Evolutionary conservation across 1,140 invertebrate genomes (phyloP).

Genomic region (Zaprionus gabonicus): DNA sequence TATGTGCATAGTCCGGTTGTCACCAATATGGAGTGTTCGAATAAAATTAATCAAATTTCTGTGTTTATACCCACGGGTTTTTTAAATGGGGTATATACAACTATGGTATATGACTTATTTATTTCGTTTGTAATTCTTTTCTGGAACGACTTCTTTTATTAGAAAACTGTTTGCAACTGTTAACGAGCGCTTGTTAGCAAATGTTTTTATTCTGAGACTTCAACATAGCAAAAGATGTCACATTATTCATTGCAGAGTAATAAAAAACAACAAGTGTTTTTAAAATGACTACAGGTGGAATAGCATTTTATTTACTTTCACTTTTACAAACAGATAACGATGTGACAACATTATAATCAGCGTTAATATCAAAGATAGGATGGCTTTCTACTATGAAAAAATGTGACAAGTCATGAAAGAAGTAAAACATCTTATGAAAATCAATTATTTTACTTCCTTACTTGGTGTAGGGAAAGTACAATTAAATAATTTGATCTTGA

Average conservation of each 20-base stretch:
- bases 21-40: neutral
- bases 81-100: neutral
- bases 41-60: conserved; percentile 7
- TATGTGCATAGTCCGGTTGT: neutral
- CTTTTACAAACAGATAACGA: neutral
- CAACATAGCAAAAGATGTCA: neutral
- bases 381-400: no score
- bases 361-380: neutral
- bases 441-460: no score
- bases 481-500: neutral
- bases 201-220: neutral
- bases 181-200: neutral
- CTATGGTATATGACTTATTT: no score
- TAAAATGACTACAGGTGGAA: neutral
- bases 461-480: no score
- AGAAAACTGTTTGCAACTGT: neutral
- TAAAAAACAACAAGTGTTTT: neutral
- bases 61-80: neutral
- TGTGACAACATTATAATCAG: neutral
- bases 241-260: neutral
- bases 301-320: neutral
- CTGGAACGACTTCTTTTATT: neutral
- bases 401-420: no score
- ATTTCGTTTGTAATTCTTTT: no score
- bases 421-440: no score